A percentile compares a stretch with the other conserved stretches of the same genome.
These are phyloP conservation scores for Callinectes sapidus DNA, from an alignment of 2,888 invertebrate genomes.

Conservation along the genomic window DNA sequence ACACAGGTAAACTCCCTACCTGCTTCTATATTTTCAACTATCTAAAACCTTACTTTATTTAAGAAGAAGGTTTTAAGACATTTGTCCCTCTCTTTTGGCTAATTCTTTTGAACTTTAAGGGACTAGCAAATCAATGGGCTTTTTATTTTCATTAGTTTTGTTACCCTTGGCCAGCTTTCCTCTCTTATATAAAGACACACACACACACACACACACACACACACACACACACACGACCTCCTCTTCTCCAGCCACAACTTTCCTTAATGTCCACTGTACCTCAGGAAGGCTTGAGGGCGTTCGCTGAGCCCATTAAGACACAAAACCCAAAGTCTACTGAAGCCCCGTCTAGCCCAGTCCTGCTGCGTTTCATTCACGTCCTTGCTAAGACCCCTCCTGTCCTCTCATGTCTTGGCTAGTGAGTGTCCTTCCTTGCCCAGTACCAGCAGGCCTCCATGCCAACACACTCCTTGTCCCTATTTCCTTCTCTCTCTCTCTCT, in stretches of 20 bases:
- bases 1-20: no score
- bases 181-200: no score
- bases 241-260: not conserved
- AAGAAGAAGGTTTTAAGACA: no score
- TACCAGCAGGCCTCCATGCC: no score
- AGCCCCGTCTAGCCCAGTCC: not conserved
- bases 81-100: no score
- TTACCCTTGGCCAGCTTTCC: no score
- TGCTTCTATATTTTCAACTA: no score
- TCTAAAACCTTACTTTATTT: no score
- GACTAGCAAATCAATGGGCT: no score
- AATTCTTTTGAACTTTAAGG: no score
- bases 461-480: not conserved
- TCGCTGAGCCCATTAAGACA: not conserved
- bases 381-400: not conserved
- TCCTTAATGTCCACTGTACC: not conserved
- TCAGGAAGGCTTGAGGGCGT: not conserved
- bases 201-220: not conserved
- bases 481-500: slow-evolving; percentile 5
- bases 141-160: no score
- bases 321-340: not conserved
- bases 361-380: not conserved
- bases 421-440: not conserved
- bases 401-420: not conserved
- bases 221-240: not conserved